Evolutionary conservation across 2,113 vertebrate species (phyloP), one percentile per base, ranked within the genome.

Genomic region (Pipa parva): DNA sequence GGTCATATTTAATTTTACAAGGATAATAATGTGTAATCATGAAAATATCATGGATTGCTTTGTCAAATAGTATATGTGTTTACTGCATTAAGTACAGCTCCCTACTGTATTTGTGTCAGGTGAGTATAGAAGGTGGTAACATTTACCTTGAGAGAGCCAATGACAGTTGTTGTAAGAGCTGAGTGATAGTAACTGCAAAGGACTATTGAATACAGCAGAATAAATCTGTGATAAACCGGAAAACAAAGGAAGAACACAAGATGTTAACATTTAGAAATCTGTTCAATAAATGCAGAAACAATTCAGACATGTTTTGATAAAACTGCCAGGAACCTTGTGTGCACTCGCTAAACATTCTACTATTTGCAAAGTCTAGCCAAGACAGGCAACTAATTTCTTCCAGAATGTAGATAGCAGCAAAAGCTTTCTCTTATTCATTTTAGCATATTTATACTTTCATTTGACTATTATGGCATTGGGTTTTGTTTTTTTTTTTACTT

Each of bases 131-230:
- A 2, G 7, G 20, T 28, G 2, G n/a, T n/a, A 7, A 24, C 51
- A 62, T 76, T 81, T 79, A 95, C 94, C 87, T 98, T 97, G 76
- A 95, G 80, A 37, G 94, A 91, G 21, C 94, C 94, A 7, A 96
- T 88, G 15, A 97, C 91, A 0, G 92, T 88, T 0, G 93, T 95
- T 0, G 92, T 97, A 22, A 98, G 87, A 0, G 92, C 92, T 2
- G 93, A 97, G 81, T 95, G 97, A 72, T 95, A 94, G 64, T 92
- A 82, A 76, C 92, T 95, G 80, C 95, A 98, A 31, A 96, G 80
- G 17, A 93, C 82, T 13, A 91, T 93, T 59, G 95, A 90, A 78
- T 90, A 96, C 89, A 95, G 92, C 81, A 98, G 57, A 22, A 97
- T 83, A 75, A 97, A 96, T 77, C 95, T 95, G 87, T 22, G 15